Conservation (phyloP, 1,140 invertebrate species). For the Agraylea sexmaculata region DNA sequence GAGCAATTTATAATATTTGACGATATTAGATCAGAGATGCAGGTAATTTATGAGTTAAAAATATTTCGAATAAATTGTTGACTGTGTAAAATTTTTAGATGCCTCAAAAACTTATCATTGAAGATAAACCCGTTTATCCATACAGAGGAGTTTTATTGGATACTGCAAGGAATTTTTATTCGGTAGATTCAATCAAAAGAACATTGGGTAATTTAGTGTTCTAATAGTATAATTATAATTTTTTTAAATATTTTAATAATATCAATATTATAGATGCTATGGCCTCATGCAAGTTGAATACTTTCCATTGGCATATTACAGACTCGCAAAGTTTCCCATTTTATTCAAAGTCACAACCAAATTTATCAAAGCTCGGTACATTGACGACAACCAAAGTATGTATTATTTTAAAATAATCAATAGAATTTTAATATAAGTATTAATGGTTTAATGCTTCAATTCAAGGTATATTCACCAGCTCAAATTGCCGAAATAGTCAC, state of each 20-base stretch:
- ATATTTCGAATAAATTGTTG: neutral
- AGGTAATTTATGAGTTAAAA: constrained; percentile 26
- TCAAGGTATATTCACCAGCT: constrained; percentile 40
- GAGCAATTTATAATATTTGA: constrained; percentile 63
- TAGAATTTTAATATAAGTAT: neutral
- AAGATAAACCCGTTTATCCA: constrained; percentile 57
- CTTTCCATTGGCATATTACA: constrained; percentile 85
- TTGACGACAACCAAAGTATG: constrained; percentile 52
- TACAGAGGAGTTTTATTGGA: constrained; percentile 69
- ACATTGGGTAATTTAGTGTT: constrained; percentile 45
- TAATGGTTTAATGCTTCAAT: neutral
- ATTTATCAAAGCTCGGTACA: constrained; percentile 59
- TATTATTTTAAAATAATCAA: constrained; percentile 2
- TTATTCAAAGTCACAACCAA: constrained; percentile 51
- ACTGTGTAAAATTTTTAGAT: constrained; percentile 32
- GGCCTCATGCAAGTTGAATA: constrained; percentile 70
- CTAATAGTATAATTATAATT: neutral
- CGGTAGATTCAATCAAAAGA: constrained; percentile 52
- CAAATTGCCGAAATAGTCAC: constrained; percentile 50
- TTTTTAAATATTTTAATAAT: constrained; percentile 8
- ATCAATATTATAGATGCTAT: constrained; percentile 50
- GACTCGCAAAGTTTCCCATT: constrained; percentile 80
- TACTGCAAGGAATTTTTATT: constrained; percentile 62
- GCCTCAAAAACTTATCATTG: constrained; percentile 45
- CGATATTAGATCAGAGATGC: constrained; percentile 44